Base-by-base conservation (phyloP, 1,140 invertebrate genomes). In the Drosophila mayri region DNA sequence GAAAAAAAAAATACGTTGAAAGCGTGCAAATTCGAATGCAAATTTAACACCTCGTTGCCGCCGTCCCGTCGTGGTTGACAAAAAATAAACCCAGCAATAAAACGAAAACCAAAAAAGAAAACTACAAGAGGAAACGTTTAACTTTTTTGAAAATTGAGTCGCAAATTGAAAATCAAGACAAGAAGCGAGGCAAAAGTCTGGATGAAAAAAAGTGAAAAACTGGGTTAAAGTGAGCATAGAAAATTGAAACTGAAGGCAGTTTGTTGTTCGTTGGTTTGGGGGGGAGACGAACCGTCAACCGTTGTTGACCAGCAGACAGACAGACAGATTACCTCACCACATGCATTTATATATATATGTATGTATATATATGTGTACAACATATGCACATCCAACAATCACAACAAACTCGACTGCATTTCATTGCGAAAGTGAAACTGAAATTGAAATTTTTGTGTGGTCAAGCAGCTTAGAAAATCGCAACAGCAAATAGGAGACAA, bases 21-120 rank as follows among this genome's bases (percentile, higher is more conserved):
- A 90, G 86, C 85, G 81, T 90, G 86, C 86, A 88, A 90, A 88
- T 79, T 90, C 78, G 81, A 84, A 88, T 85, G 81, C 85, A 90
- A 88, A 90, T 90, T 90, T 71, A 90, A 90, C 85, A 90, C 85
- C 85, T 88, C 70, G 75, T 63, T 57, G 70, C 64, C 60, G 65
- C 61, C 76, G 59, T 67, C 74, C 80, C 70, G 79, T 61, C 57
- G 75, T 76, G 76, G 65, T 77, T 73, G 76, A 83, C 84, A 82
- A 81, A 82, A 76, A 72, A 49, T 40, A 43, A 43, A 44, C 35
- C 46, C 20, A 20, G 30, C 65, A 41, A 72, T 59, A 72, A 46
- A 71, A 57, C 61, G 38, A 40, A 46, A 12, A 22, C 22, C 11
- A 37, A 47, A 37, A 38, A n/a, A 14, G 37, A 66, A 30, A 41